These are phyloP conservation scores for Ageneiosus marmoratus DNA, from an alignment of 2,113 vertebrate genomes.

Conservation along the genomic window DNA sequence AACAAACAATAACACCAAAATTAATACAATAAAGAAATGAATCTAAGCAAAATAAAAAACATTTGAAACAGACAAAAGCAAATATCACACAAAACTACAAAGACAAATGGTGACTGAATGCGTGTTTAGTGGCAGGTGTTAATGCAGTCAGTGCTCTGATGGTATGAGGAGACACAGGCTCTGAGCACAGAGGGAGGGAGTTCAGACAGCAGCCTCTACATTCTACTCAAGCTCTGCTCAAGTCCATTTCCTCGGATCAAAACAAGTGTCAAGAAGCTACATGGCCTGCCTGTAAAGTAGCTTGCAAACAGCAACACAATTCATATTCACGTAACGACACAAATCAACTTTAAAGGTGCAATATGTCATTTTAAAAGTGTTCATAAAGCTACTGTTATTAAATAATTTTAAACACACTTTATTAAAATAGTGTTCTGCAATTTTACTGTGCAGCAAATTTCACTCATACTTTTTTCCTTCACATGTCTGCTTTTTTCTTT, in stretches of 20 bases:
- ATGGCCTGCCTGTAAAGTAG: background rate
- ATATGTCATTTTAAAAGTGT: background rate
- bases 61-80: constrained; percentile 27
- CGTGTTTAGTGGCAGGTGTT: constrained; percentile 63
- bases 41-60: constrained; percentile 7
- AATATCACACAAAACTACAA: constrained; percentile 36
- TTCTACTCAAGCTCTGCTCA: background rate
- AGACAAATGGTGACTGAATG: constrained; percentile 9
- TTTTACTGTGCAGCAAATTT: background rate
- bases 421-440: background rate
- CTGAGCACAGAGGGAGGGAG: constrained; percentile 25
- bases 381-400: background rate
- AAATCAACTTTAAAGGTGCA: background rate
- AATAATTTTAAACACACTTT: background rate
- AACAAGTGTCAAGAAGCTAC: background rate
- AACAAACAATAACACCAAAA: constrained; percentile 9
- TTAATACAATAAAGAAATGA: constrained; percentile 6
- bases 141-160: constrained; percentile 9
- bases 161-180: constrained; percentile 9
- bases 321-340: background rate
- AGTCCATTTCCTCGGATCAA: background rate
- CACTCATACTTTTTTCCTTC: background rate
- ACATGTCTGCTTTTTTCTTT: background rate
- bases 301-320: too few relatives aligned
- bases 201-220: constrained; percentile 23